Percentiles rank a stretch among this genome's conserved stretches.
phyloP scores from a whole-genome alignment of 2,113 vertebrate genomes.

The Penelope pileata region DNA sequence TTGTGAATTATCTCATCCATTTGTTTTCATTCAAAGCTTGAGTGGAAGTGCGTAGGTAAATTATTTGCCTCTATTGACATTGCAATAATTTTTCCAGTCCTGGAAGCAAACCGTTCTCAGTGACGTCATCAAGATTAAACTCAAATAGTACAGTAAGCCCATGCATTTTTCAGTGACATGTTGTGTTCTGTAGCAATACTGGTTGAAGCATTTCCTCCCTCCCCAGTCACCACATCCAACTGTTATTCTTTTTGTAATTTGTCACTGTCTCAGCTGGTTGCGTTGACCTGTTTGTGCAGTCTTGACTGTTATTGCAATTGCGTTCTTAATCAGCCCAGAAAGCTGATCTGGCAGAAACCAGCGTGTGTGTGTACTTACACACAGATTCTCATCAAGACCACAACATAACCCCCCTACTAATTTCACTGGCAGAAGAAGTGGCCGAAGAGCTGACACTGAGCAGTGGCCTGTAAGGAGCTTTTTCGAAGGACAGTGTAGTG shows the following conservation, averaged over 20 bases:
- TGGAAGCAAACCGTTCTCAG: slow-evolving; percentile 24
- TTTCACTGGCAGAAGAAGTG: not conserved
- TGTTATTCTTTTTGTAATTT: not conserved
- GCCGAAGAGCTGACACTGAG: not conserved
- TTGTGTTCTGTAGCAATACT: not conserved
- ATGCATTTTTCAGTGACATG: slow-evolving; percentile 2
- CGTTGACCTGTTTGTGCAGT: not conserved
- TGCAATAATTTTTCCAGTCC: not conserved
- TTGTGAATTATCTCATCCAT: slow-evolving; percentile 1
- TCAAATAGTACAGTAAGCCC: not conserved
- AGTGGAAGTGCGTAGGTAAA: slow-evolving; percentile 22
- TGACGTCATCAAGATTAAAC: slow-evolving; percentile 33
- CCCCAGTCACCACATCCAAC: slow-evolving; percentile 19
- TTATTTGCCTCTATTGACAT: slow-evolving; percentile 24
- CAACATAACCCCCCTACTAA: not conserved
- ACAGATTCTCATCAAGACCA: not conserved
- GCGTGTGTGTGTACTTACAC: not conserved
- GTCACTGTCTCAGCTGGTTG: not conserved
- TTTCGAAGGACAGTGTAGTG: not conserved
- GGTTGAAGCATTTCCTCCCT: slow-evolving; percentile 3
- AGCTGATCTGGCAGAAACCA: not conserved
- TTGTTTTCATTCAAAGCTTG: slow-evolving; percentile 29
- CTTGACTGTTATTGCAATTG: not conserved
- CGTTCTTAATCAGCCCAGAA: slow-evolving; percentile 1
- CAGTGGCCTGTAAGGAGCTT: not conserved